These are phyloP conservation scores for Oxygymnocypris stewartii DNA, from an alignment of 2,113 vertebrate genomes.

Conservation along the genomic window DNA sequence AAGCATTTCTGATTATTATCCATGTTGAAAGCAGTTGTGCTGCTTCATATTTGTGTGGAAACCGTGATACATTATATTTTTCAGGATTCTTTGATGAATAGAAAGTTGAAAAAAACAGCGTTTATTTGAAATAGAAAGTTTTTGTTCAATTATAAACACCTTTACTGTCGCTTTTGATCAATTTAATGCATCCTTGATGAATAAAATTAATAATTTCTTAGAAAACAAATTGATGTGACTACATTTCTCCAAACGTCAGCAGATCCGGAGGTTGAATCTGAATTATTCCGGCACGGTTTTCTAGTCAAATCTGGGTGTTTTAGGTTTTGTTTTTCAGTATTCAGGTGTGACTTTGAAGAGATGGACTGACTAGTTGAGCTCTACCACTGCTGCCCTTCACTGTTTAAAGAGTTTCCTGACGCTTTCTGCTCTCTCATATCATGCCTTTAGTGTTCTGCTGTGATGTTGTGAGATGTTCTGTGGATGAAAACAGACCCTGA, in stretches of 20 bases:
- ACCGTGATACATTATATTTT: background rate
- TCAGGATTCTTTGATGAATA: background rate
- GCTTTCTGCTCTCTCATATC: conserved; percentile 47
- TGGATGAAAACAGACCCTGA: background rate
- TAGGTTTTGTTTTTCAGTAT: background rate
- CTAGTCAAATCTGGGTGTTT: background rate
- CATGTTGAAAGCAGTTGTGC: background rate
- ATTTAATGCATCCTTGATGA: background rate
- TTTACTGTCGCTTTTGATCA: background rate
- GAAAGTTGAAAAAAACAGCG: background rate
- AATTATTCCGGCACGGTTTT: background rate
- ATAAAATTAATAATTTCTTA: background rate
- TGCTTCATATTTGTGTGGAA: background rate
- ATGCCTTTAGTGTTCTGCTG: conserved; percentile 65
- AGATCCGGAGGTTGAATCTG: background rate
- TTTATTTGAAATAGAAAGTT: background rate
- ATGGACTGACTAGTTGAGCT: conserved; percentile 1
- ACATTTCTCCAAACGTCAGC: no score
- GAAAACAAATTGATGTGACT: no score
- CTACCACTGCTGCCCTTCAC: background rate
- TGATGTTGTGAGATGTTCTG: conserved; percentile 13
- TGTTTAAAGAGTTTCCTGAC: conserved; percentile 19
- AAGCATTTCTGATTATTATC: background rate
- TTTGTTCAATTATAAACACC: background rate
- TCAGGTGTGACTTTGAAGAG: conserved; percentile 22